Evolutionary conservation across 23 tunicate genomes (phyloP), one percentile per base, ranked within the genome.

Genomic region (Halocynthia aurantium): DNA sequence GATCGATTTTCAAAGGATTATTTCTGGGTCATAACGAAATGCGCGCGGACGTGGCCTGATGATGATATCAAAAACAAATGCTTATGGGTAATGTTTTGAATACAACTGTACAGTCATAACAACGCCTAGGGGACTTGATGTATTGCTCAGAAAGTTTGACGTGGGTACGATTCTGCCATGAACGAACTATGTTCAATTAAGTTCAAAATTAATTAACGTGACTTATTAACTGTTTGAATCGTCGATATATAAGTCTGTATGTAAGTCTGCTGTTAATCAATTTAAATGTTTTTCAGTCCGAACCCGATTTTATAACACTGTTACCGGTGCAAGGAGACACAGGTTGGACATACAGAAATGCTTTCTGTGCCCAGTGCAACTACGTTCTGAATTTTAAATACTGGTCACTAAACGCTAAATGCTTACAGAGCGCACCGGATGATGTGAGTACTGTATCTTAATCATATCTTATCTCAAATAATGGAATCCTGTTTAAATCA

Each of bases 321-420:
- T 52, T 90, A 7, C 98, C 98, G 15, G 98, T 92, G 1, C 62
- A 67, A 22, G 92, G 85, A 52, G 81, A 78, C 52, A 82, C 83
- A 0, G 98, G 98, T 6, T 86, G 84, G 88, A 85, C 91, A 5
- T 92, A 92, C 78, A 71, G 82, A 51, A 92, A 92, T 56, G 88
- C 67, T 7, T 92, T 82, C 63, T 92, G 98, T 73, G 98, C 98
- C 12, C 91, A 82, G 19, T 92, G 98, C 67, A 92, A 92, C 65
- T 44, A 82, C 74, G 88, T 85, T 8, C 61, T 67, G 20, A 77
- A 79, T 15, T 85, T 56, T 56, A 22, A 50, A 9, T 85, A 69
- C 67, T 92, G 98, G 98, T 22, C 81, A 8, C 55, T 86, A 2
- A 52, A 78, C 49, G 98, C 98, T 18, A 66, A 69, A 58, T 92